Base-by-base conservation (phyloP, 2,113 vertebrate genomes). In the Limnothrissa miodon region DNA sequence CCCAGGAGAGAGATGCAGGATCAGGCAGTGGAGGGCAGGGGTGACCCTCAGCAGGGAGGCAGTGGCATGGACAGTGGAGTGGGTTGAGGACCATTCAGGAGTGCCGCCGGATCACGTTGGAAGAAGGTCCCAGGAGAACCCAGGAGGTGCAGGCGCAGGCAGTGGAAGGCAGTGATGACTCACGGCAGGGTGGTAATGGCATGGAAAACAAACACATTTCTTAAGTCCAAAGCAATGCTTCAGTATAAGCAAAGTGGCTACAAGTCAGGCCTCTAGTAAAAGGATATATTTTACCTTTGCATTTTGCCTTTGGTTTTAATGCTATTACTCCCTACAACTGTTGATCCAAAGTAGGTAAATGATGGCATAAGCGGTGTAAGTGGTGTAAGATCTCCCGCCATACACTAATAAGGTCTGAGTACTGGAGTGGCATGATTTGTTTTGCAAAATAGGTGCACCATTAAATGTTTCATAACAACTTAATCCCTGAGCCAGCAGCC, bases 381-480 rank as follows among this genome's bases (percentile, higher is more conserved):
- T n/a, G n/a, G n/a, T n/a, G n/a, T n/a, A n/a, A 74, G 11, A 74
- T 36, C 66, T 33, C 2, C 66, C 36, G 66, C 29, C 29, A 19
- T 13, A 36, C 66, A 36, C 33, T 74, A 74, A 74, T 33, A 74
- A 74, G 66, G 33, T 74, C 29, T 74, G 10, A 13, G 66, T 74
- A 36, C 36, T 36, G 25, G 66, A 39, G 66, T 39, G 66, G 66
- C 66, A 74, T 74, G 66, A 74, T 74, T 74, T 74, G 66, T 74
- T 74, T 74, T 39, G 66, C 66, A 36, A 74, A 48, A 74, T 74
- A 33, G 25, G 66, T 74, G 66, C 66, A 17, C 33, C 29, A 33
- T 33, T 74, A 74, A 74, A 74, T 74, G 25, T 74, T 74, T 74
- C 66, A 74, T 74, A 74, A 74, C 66, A 74, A 39, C 25, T 33